Conservation (phyloP, 2,113 vertebrate species). For the Lonchura striata region DNA sequence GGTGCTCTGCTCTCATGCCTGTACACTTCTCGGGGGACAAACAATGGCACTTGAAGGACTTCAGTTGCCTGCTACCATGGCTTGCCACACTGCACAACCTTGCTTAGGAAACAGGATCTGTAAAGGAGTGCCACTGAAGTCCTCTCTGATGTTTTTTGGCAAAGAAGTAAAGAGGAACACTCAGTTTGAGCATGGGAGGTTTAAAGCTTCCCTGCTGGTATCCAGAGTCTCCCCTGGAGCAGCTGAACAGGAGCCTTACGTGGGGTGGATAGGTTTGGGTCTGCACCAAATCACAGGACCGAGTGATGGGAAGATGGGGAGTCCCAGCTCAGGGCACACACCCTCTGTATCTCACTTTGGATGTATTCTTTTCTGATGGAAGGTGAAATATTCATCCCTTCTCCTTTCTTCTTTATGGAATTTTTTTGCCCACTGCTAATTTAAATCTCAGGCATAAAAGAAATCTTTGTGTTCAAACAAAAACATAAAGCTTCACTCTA, state of each 20-base stretch:
- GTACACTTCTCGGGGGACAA: not conserved
- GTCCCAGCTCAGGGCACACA: not conserved
- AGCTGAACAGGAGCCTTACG: accelerated
- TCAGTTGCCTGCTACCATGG: not conserved
- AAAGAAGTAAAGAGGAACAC: not conserved
- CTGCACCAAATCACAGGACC: not conserved
- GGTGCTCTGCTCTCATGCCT: not conserved
- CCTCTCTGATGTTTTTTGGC: not conserved
- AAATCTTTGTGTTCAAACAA: conserved; percentile 4
- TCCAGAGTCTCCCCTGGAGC: not conserved
- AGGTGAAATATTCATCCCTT: not conserved
- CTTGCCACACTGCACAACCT: not conserved
- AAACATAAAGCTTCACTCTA: not conserved
- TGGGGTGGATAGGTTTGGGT: not conserved
- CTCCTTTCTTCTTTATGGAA: not conserved
- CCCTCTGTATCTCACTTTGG: not conserved
- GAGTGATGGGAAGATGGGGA: not conserved
- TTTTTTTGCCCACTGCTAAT: not conserved
- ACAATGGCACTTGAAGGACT: not conserved
- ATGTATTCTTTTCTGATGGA: not conserved
- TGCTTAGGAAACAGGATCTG: not conserved
- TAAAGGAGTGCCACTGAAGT: not conserved
- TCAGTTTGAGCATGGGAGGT: accelerated
- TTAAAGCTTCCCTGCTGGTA: not conserved
- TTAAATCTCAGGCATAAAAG: not conserved